Evolutionary conservation across 2,888 invertebrate species (phyloP), one percentile per base, ranked within the genome.

Genomic region (Epinotia bilunana): DNA sequence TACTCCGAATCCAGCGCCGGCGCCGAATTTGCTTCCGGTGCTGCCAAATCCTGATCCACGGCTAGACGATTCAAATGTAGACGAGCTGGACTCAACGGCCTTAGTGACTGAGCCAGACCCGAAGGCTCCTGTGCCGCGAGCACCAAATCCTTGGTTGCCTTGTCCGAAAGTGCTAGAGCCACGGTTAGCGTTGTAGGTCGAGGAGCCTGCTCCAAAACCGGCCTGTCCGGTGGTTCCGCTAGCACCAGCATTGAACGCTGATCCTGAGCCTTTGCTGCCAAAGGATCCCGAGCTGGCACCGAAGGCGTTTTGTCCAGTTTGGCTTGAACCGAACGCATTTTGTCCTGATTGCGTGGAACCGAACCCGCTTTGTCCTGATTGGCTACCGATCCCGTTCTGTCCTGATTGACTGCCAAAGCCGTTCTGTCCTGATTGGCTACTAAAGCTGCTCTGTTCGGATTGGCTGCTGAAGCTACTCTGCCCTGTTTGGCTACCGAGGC

Each of bases 1-100:
- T 68, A 83, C 20, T 58, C 76, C 77, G n/a, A 76, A 78, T 23
- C 69, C 74, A 28, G 74, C 77, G 0, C 76, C 63, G 11, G 76
- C 70, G 20, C 80, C 80, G 55, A 79, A 79, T 60, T 79, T 80
- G 69, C 77, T 82, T 6, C 78, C 70, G 60, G 76, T 70, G 67
- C 55, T 68, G n/a, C 77, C 78, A 20, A 71, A 68, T 16, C 68
- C 69, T 49, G 73, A 18, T 62, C 78, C 76, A 67, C 77, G 72
- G 7, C 33, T 46, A 0, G 78, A 73, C 5, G 80, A 78, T 58
- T 78, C 80, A 71, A 81, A 82, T 16, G 76, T 70, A 2, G 80
- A 74, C 1, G 79, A 78, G 39, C 73, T 73, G 13, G 79, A 76
- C 64, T 79, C 79, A 13, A 77, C 67, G 5, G 75, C 78, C 20